phyloP scores from a whole-genome alignment of 2,888 invertebrate species.

The Entomobrya multifasciata region DNA sequence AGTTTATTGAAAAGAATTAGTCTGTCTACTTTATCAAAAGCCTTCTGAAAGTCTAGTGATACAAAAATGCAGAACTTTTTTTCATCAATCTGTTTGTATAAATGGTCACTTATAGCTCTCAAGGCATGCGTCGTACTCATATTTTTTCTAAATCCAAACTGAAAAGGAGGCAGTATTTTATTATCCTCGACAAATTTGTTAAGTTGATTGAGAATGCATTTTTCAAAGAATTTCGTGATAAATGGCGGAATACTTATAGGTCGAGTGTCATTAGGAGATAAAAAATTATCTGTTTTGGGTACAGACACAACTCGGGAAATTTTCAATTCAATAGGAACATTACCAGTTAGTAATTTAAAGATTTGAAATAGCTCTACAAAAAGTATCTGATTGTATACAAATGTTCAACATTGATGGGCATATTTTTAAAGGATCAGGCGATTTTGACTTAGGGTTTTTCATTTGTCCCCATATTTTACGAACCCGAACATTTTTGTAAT shows the following conservation, averaged over 20 bases:
- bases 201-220: constrained; percentile 40
- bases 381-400: not conserved
- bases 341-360: constrained; percentile 3
- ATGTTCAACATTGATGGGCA: not conserved
- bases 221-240: constrained; percentile 48
- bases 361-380: not conserved
- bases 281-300: constrained; percentile 43
- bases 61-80: constrained; percentile 44
- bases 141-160: constrained; percentile 55
- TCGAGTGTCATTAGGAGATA: constrained; percentile 24
- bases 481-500: too few relatives aligned
- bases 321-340: constrained; percentile 38
- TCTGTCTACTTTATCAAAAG: too few relatives aligned
- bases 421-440: too few relatives aligned
- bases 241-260: constrained; percentile 58
- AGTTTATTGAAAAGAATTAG: not conserved
- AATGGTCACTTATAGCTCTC: constrained; percentile 30
- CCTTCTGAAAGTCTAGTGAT: too few relatives aligned
- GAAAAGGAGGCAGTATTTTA: constrained; percentile 12
- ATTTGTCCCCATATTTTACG: too few relatives aligned
- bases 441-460: too few relatives aligned
- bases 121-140: constrained; percentile 36
- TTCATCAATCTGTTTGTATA: constrained; percentile 53
- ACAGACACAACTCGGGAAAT: constrained; percentile 31
- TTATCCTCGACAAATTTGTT: constrained; percentile 32